Base-by-base conservation (phyloP, 2,113 vertebrate genomes). In the Ciconia stormi region DNA sequence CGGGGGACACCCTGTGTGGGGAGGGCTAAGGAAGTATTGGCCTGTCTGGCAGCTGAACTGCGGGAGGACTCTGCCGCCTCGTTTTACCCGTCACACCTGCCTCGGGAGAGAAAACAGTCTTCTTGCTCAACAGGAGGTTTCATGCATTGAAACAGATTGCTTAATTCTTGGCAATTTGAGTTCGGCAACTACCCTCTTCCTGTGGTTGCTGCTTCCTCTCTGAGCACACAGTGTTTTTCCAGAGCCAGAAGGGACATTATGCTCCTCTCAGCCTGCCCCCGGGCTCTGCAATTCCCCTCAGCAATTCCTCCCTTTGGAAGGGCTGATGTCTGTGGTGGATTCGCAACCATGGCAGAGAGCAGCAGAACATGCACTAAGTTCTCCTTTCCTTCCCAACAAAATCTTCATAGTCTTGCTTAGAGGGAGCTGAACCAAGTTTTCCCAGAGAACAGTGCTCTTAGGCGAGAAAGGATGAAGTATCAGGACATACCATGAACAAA, bases 81-180 rank as follows among this genome's bases (percentile, higher is more conserved):
- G 4, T 42, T 83, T 71, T 66, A 93, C 93, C 17, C 3, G 71
- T 88, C 73, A 90, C 74, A 82, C 84, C 52, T 80, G 79, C 53
- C 59, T 53, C 7, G 7, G 56, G 59, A 94, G 32, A 55, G 61
- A 91, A 63, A 38, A 22, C 0, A 78, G 23, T 32, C 42, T 61
- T 93, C 95, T 93, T 96, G 79, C 89, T 92, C 95, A 97, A 95
- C 32, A 55, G 19, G 49, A 87, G 49, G 27, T 59, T 94, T 95
- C 87, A 73, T 53, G 65, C 40, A 49, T 63, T 53, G 50, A 89
- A 95, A 82, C 22, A 58, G 73, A 74, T 96, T 96, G 95, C 95
- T 89, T 89, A 90, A 95, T 44, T 84, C 63, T 79, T 89, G 69
- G 66, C 87, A 92, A 78, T 82, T 70, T 63, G 27, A 61, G 34